Evolutionary conservation across 2,113 vertebrate species (phyloP).

Genomic region (Elephantulus edwardii): DNA sequence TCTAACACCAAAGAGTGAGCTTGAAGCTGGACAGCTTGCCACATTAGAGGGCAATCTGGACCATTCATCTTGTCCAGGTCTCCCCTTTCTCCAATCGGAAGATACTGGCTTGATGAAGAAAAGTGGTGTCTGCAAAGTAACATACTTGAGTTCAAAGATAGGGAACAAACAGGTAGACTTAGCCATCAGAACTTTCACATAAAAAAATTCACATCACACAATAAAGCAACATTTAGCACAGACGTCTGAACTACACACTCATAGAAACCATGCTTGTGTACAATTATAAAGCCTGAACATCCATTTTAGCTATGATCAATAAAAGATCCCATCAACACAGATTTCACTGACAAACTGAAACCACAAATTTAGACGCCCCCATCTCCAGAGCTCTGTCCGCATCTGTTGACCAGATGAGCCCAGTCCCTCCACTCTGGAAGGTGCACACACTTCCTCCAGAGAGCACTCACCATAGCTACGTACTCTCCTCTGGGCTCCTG

Average conservation of each 20-base stretch:
- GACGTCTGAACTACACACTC: background rate
- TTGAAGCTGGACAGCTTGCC: background rate
- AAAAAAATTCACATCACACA: background rate
- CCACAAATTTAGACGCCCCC: too few relatives aligned
- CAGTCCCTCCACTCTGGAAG: background rate
- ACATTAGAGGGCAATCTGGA: background rate
- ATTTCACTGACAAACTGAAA: background rate
- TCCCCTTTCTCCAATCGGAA: background rate
- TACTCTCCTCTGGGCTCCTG: background rate
- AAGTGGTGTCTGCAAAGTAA: background rate
- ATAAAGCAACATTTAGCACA: background rate
- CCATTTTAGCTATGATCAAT: background rate
- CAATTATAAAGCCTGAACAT: background rate
- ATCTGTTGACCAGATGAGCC: background rate
- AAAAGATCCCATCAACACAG: background rate
- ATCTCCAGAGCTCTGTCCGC: background rate
- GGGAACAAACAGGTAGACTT: background rate
- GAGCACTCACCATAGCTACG: background rate
- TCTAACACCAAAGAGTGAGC: background rate
- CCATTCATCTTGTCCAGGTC: background rate
- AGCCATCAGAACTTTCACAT: background rate
- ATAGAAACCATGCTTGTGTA: background rate
- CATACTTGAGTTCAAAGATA: background rate
- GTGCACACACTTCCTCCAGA: background rate
- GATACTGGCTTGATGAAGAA: background rate